These are phyloP conservation scores for Prosapia bicincta DNA, from an alignment of 2,888 invertebrate species.

Conservation along the genomic window DNA sequence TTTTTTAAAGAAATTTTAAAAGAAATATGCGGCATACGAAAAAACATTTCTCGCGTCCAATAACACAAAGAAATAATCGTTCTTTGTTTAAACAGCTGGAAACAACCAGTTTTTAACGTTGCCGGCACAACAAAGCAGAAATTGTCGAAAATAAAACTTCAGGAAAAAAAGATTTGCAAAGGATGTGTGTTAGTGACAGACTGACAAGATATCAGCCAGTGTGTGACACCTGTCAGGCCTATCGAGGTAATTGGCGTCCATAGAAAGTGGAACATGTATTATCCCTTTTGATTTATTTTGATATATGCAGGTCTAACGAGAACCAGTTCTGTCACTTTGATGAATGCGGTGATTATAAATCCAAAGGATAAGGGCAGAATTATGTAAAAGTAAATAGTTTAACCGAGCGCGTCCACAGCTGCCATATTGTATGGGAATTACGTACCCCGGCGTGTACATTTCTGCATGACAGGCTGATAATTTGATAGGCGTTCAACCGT, in stretches of 20 bases:
- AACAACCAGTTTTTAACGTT: not conserved
- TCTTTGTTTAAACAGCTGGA: not conserved
- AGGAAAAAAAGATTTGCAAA: not conserved
- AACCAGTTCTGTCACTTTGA: not conserved
- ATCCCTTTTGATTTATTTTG: slow-evolving; percentile 2
- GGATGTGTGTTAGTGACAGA: not conserved
- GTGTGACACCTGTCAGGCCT: not conserved
- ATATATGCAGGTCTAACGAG: slow-evolving; percentile 2
- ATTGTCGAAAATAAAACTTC: not conserved
- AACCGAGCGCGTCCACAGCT: not conserved
- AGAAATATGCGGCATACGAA: too few relatives aligned
- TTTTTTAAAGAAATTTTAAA: too few relatives aligned
- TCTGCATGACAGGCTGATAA: not conserved
- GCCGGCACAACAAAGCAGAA: not conserved
- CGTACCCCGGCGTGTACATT: not conserved
- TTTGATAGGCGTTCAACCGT: not conserved
- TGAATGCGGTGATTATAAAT: not conserved
- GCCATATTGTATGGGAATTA: not conserved
- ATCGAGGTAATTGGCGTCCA: not conserved
- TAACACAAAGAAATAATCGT: not conserved
- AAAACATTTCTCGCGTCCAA: too few relatives aligned
- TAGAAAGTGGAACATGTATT: not conserved
- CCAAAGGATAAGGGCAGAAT: not conserved
- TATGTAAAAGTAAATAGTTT: not conserved
- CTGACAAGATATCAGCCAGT: not conserved